Conservation (phyloP, 1,140 invertebrate genomes). For the Drosophila neocordata region DNA sequence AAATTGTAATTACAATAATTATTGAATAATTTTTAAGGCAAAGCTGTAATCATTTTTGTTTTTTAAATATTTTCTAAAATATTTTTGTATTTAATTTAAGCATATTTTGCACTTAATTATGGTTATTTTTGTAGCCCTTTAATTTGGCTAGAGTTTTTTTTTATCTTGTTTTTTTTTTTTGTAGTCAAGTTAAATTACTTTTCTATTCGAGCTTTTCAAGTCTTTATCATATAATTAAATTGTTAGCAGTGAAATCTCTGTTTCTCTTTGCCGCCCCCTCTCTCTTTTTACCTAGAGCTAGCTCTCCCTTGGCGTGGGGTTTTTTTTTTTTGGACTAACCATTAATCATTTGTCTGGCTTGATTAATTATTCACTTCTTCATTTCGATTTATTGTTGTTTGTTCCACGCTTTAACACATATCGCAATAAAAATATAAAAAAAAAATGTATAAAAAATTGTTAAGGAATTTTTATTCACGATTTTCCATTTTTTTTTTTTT, state of each 20-base stretch:
- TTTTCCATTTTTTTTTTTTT: not conserved
- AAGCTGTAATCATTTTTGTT: too few species aligned
- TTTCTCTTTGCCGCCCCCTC: not conserved
- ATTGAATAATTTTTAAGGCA: too few species aligned
- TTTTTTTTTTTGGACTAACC: not conserved
- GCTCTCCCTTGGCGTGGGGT: not conserved
- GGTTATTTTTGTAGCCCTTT: not conserved
- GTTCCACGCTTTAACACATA: constrained; percentile 7
- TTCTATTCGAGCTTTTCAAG: constrained; percentile 6
- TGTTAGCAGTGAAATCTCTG: constrained; percentile 3
- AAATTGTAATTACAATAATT: too few species aligned
- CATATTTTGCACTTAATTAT: not conserved
- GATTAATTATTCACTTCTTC: constrained; percentile 12
- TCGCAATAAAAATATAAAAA: not conserved
- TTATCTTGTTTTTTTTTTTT: not conserved
- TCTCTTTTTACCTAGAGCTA: not conserved
- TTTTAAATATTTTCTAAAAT: too few species aligned
- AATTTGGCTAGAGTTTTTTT: not conserved
- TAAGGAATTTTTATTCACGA: constrained; percentile 5
- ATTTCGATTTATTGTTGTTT: constrained; percentile 10
- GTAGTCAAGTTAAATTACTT: constrained; percentile 1
- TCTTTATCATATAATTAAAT: constrained; percentile 12
- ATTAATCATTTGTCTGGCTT: constrained; percentile 17
- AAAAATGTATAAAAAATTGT: not conserved
- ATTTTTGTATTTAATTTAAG: not conserved